A percentile compares a stretch with the other conserved stretches of the same genome.
Conservation (phyloP, 2,797 vertebrate species). For the Paramormyrops hopkinsi region DNA sequence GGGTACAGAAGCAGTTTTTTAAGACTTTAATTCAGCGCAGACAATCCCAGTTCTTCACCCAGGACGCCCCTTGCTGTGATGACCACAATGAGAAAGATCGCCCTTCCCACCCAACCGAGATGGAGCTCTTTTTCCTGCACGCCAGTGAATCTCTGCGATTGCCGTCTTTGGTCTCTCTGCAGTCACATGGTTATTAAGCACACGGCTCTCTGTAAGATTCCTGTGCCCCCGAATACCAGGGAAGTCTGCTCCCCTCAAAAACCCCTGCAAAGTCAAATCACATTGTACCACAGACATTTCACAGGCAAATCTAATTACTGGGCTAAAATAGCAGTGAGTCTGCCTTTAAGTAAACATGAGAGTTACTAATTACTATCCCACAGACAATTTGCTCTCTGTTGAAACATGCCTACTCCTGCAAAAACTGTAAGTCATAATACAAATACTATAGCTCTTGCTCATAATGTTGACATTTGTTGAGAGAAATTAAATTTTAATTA, state of each 20-base stretch:
- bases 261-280: conserved; percentile 23
- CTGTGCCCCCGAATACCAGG: background rate
- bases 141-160: background rate
- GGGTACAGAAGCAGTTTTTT: background rate
- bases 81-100: background rate
- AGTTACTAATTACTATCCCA: conserved; percentile 33
- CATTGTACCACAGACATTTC: conserved; percentile 28
- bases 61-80: background rate
- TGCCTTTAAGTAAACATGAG: conserved; percentile 27
- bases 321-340: conserved; percentile 25
- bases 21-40: background rate
- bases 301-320: conserved; percentile 26
- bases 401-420: conserved; percentile 25
- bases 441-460: conserved; percentile 8
- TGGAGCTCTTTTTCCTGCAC: background rate
- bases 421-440: conserved; percentile 10
- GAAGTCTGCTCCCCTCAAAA: conserved; percentile 1
- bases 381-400: conserved; percentile 32
- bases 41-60: background rate
- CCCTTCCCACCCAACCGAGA: background rate
- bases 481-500: conserved; percentile 32
- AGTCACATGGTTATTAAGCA: background rate
- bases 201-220: background rate
- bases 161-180: background rate
- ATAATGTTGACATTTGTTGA: conserved; percentile 25